Evolutionary conservation across 2,888 invertebrate genomes (phyloP).

Genomic region (Drosophila silvestris): DNA sequence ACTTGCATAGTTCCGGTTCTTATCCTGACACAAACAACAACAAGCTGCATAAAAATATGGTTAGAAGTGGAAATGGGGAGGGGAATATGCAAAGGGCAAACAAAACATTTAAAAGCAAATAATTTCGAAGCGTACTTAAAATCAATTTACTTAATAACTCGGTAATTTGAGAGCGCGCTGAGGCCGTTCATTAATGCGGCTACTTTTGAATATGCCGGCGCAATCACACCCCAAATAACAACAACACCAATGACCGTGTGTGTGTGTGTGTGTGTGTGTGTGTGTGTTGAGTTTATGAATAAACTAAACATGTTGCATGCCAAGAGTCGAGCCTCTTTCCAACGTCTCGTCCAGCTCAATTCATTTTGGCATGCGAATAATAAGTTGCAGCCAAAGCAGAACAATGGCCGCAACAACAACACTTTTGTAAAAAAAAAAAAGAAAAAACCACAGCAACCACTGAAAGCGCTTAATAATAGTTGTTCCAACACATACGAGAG

Average conservation of each 20-base stretch:
- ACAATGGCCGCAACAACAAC: slow-evolving; percentile 71
- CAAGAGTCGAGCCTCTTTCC: slow-evolving; percentile 56
- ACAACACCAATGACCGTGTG: neutral
- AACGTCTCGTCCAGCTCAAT: slow-evolving; percentile 63
- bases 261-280: slow-evolving; percentile 2
- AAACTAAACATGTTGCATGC: slow-evolving; percentile 79
- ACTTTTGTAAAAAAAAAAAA: slow-evolving; percentile 27
- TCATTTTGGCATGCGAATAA: slow-evolving; percentile 81
- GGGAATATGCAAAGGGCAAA: slow-evolving; percentile 41
- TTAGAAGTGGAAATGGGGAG: slow-evolving; percentile 19
- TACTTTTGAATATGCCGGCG: slow-evolving; percentile 68
- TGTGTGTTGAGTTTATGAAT: slow-evolving; percentile 56
- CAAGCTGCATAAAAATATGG: slow-evolving; percentile 25
- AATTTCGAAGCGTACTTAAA: slow-evolving; percentile 84
- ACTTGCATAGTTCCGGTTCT: slow-evolving; percentile 29
- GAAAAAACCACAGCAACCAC: slow-evolving; percentile 39
- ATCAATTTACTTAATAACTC: slow-evolving; percentile 86
- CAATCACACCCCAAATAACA: slow-evolving; percentile 35
- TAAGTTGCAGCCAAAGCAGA: slow-evolving; percentile 76
- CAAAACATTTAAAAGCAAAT: slow-evolving; percentile 81
- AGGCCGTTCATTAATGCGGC: slow-evolving; percentile 69
- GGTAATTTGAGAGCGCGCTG: slow-evolving; percentile 83
- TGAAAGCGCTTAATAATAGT: slow-evolving; percentile 75
- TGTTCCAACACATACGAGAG: slow-evolving; percentile 78
- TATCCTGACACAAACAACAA: slow-evolving; percentile 42